Percentiles rank a stretch among this genome's conserved stretches.
phyloP scores from a whole-genome alignment of 2,797 vertebrate species.

The Onychomys leucogaster region DNA sequence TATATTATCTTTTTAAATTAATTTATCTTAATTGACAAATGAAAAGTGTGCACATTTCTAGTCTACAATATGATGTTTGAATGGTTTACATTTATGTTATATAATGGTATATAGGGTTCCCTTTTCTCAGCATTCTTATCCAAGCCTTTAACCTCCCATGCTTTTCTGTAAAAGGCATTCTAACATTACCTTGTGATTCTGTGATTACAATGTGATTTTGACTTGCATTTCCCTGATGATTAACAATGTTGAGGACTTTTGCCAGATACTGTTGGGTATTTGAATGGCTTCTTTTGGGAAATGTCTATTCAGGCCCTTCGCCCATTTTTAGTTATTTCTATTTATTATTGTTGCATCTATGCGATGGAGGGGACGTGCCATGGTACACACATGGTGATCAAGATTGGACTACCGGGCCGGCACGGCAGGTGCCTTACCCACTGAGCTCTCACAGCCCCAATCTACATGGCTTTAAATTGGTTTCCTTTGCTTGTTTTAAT shows the following conservation, averaged over 20 bases:
- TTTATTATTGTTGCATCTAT: not conserved
- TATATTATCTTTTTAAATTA: not conserved
- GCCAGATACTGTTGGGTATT: not conserved
- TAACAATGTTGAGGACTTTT: not conserved
- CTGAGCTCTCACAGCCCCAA: fast-evolving
- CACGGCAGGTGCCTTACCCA: not conserved
- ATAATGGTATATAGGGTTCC: not conserved
- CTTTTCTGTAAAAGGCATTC: not conserved
- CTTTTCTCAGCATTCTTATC: not conserved
- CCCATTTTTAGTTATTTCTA: not conserved
- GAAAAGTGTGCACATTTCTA: not conserved
- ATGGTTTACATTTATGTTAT: not conserved
- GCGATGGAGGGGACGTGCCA: too few species aligned
- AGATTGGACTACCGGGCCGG: too few species aligned
- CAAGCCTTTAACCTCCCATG: too few species aligned
- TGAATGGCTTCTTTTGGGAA: not conserved
- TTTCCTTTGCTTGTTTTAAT: not conserved
- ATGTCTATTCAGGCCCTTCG: not conserved
- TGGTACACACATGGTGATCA: not conserved
- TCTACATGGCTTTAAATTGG: not conserved
- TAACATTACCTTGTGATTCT: not conserved
- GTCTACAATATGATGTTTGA: not conserved
- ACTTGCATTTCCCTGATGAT: not conserved
- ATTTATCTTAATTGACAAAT: constrained; percentile 5
- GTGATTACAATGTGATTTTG: not conserved